Evolutionary conservation across 2,888 invertebrate genomes (phyloP).

Genomic region (Pammene aurita): DNA sequence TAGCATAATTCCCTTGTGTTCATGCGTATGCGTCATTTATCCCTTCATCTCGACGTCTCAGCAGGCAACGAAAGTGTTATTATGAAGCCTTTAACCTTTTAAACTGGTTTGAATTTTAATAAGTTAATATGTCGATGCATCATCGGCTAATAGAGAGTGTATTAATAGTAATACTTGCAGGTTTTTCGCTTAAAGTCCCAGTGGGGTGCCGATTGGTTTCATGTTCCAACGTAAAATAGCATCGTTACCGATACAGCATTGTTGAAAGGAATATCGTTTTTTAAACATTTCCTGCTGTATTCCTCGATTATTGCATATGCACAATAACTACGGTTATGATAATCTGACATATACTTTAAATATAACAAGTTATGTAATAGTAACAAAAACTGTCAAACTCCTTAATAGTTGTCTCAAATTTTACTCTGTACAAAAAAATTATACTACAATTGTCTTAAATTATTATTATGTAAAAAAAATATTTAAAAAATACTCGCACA

Average conservation of each 20-base stretch:
- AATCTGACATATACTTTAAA: too few species aligned
- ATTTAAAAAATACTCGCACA: too few species aligned
- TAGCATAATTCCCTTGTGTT: slow-evolving; percentile 58
- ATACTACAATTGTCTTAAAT: too few species aligned
- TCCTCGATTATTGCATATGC: too few species aligned
- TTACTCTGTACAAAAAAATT: too few species aligned
- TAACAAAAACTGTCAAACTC: too few species aligned
- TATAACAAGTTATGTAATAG: too few species aligned
- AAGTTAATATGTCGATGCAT: slow-evolving; percentile 79
- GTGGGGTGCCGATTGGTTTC: slow-evolving; percentile 65
- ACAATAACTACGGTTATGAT: too few species aligned
- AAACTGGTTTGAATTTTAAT: slow-evolving; percentile 77
- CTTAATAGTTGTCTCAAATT: too few species aligned
- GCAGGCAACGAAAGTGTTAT: slow-evolving; percentile 70
- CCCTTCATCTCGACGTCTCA: slow-evolving; percentile 63
- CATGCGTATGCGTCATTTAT: slow-evolving; percentile 64
- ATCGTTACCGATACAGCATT: slow-evolving; percentile 60
- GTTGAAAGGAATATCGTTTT: neutral
- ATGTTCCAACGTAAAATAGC: slow-evolving; percentile 63
- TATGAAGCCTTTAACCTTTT: slow-evolving; percentile 77
- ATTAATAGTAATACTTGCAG: slow-evolving; percentile 69
- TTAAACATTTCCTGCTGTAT: too few species aligned
- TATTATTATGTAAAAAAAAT: too few species aligned
- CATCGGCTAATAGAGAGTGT: slow-evolving; percentile 63
- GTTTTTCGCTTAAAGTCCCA: slow-evolving; percentile 70